A percentile compares a stretch with the other conserved stretches of the same genome.
Evolutionary conservation across 2,888 invertebrate genomes (phyloP).

Genomic region (Vesta saturnalis): DNA sequence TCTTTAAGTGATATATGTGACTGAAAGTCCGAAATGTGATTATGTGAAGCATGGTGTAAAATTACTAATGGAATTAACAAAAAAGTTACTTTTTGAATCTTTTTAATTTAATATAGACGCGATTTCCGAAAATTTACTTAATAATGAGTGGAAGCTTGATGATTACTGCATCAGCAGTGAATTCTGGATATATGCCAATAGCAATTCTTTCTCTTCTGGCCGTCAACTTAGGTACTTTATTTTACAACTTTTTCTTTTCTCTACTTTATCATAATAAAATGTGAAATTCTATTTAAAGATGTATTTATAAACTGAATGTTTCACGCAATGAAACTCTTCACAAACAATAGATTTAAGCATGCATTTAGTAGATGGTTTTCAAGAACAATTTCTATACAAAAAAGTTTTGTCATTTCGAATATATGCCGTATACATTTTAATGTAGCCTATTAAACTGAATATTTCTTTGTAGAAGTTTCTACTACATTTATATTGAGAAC

Average conservation of each 20-base stretch:
- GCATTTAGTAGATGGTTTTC: too few relatives aligned
- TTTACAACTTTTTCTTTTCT: conserved; percentile 10
- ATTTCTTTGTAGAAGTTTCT: too few relatives aligned
- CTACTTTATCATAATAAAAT: not conserved
- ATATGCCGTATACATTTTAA: too few relatives aligned
- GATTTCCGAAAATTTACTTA: conserved; percentile 6
- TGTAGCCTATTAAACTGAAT: too few relatives aligned
- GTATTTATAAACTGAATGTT: not conserved
- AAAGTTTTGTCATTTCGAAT: too few relatives aligned
- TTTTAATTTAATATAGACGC: not conserved
- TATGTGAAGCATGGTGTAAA: conserved; percentile 32
- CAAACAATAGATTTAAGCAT: too few relatives aligned
- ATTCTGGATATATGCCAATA: conserved; percentile 27
- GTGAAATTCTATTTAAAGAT: not conserved
- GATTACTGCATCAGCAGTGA: conserved; percentile 25
- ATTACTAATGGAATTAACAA: conserved; percentile 27
- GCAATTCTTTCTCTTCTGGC: conserved; percentile 24
- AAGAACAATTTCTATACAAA: too few relatives aligned
- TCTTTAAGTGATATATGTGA: conserved; percentile 32
- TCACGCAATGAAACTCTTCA: too few relatives aligned
- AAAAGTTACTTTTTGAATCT: conserved; percentile 14
- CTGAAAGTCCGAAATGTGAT: conserved; percentile 29
- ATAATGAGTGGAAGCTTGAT: conserved; percentile 30
- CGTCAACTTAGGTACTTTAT: conserved; percentile 32
- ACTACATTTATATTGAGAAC: too few relatives aligned